phyloP scores from a whole-genome alignment of 1,140 invertebrate genomes.

The Pararge aegeria region DNA sequence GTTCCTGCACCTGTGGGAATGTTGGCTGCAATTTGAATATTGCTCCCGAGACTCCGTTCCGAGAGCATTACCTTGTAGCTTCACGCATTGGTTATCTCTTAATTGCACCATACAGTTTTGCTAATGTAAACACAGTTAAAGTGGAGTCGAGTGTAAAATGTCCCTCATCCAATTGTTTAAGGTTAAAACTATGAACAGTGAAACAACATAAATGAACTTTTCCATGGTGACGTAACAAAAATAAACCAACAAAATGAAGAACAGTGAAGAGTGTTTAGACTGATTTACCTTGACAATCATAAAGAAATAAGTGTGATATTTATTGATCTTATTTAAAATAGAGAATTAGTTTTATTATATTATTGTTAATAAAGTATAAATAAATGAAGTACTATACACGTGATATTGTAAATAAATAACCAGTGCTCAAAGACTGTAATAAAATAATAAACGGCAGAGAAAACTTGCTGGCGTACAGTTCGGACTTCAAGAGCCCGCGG shows the following conservation, averaged over 20 bases:
- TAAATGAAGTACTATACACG: conserved; percentile 24
- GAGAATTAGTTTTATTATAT: conserved; percentile 44
- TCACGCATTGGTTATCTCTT: conserved; percentile 41
- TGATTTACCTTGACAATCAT: conserved; percentile 35
- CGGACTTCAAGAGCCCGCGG: conserved; percentile 44
- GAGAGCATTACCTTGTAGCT: conserved; percentile 42
- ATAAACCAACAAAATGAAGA: conserved; percentile 68
- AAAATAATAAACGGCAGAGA: conserved; percentile 23
- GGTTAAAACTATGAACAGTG: conserved; percentile 52
- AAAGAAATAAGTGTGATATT: conserved; percentile 68
- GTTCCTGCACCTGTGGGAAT: conserved; percentile 72
- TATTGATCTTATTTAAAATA: conserved; percentile 61
- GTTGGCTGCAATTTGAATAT: conserved; percentile 55
- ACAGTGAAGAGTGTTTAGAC: conserved; percentile 76
- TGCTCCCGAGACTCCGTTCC: conserved; percentile 28
- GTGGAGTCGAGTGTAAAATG: conserved; percentile 45
- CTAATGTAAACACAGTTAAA: conserved; percentile 17
- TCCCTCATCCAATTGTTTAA: conserved; percentile 28
- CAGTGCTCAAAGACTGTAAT: conserved; percentile 42
- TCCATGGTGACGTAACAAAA: conserved; percentile 60
- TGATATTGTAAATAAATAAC: conserved; percentile 43
- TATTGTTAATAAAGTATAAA: conserved; percentile 45
- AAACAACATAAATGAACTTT: conserved; percentile 43
- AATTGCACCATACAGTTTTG: conserved; percentile 29
- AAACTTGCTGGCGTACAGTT: conserved; percentile 32